phyloP scores from a whole-genome alignment of 2,113 vertebrate species.

The Corythaeola cristata region DNA sequence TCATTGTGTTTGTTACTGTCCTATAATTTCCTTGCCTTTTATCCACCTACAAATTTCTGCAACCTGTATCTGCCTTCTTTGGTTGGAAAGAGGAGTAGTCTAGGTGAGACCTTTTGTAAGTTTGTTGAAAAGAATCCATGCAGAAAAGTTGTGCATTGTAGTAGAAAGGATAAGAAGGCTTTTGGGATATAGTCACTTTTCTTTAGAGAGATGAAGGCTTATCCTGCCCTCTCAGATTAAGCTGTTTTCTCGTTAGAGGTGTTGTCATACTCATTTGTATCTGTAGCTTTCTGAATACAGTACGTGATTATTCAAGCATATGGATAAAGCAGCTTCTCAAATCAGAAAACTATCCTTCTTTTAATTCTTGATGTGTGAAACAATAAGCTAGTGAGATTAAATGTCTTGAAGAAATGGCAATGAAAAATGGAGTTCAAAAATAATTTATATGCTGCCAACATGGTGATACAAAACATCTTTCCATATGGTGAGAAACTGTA shows the following conservation, averaged over 20 bases:
- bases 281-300: background rate
- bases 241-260: background rate
- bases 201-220: background rate
- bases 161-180: background rate
- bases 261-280: background rate
- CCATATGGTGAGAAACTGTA: constrained; percentile 27
- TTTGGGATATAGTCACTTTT: background rate
- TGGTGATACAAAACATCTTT: background rate
- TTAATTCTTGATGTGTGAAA: background rate
- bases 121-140: background rate
- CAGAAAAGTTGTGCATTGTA: background rate
- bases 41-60: background rate
- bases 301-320: background rate
- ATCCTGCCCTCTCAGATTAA: background rate
- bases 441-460: constrained; percentile 23
- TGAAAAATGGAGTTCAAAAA: constrained; percentile 27
- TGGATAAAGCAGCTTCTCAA: background rate
- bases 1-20: background rate
- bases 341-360: background rate
- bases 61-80: background rate
- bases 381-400: background rate
- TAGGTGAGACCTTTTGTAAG: background rate
- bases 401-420: background rate
- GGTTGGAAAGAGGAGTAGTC: background rate
- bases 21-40: constrained; percentile 1